Evolutionary conservation across 2,888 invertebrate genomes (phyloP).

Genomic region (Cantharis lateralis): DNA sequence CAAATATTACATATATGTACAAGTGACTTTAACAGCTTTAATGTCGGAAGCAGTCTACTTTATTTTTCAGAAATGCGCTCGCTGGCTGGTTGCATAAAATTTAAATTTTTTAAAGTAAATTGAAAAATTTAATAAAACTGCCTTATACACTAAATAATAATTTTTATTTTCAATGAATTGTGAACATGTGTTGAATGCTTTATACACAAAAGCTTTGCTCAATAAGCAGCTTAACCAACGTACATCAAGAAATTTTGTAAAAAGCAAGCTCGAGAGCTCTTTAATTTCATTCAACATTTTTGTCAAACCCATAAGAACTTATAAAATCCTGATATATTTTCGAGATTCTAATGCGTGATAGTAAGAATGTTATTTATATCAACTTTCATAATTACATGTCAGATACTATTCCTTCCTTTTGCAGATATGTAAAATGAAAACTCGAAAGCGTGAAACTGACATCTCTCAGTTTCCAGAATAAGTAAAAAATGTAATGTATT

Average conservation of each 20-base stretch:
- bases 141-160: neutral
- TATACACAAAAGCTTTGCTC: constrained; percentile 2
- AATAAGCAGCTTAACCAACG: constrained; percentile 11
- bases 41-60: neutral
- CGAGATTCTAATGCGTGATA: constrained; percentile 19
- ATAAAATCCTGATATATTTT: constrained; percentile 14
- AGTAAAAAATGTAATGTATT: neutral
- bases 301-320: neutral
- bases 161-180: neutral
- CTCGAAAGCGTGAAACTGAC: constrained; percentile 17
- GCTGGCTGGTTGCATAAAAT: neutral
- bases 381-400: constrained; percentile 27
- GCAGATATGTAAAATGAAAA: constrained; percentile 14
- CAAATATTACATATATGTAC: constrained; percentile 3
- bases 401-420: constrained; percentile 17
- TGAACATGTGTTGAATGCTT: constrained; percentile 5
- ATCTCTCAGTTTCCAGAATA: constrained; percentile 8
- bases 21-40: constrained; percentile 1
- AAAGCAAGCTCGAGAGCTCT: neutral
- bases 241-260: constrained; percentile 6
- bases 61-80: neutral
- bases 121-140: neutral
- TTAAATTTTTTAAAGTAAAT: neutral
- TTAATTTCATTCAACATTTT: constrained; percentile 1
- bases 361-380: constrained; percentile 28